Conservation (phyloP, 2,888 invertebrate species). For the Heliconius sara region DNA sequence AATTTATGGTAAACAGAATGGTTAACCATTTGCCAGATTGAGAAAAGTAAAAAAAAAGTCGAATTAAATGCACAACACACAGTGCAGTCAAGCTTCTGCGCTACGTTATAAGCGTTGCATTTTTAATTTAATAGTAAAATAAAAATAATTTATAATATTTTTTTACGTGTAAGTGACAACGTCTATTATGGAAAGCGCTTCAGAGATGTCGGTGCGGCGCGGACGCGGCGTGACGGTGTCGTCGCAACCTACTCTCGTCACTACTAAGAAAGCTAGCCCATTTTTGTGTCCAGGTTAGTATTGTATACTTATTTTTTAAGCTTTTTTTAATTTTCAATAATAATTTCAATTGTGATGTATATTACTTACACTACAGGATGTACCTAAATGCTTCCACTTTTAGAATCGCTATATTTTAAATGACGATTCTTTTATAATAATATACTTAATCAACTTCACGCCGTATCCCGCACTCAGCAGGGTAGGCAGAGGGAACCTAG, state of each 20-base stretch:
- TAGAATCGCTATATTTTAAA: too few relatives aligned
- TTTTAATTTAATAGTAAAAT: neutral
- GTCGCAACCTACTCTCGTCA: conserved; percentile 53
- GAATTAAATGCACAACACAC: too few relatives aligned
- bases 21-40: neutral
- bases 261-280: conserved; percentile 58
- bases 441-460: neutral
- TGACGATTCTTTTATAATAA: too few relatives aligned
- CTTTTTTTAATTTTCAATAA: neutral
- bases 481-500: too few relatives aligned
- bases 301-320: neutral
- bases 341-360: too few relatives aligned
- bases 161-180: conserved; percentile 23
- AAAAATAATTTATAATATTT: neutral
- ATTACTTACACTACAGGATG: too few relatives aligned
- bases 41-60: neutral
- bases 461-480: neutral
- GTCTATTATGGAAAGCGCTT: conserved; percentile 19
- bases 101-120: neutral
- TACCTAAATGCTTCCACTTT: too few relatives aligned
- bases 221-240: conserved; percentile 72
- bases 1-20: too few relatives aligned
- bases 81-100: neutral
- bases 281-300: conserved; percentile 69
- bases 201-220: conserved; percentile 48